Conservation (phyloP, 2,888 invertebrate species). For the Drosophila pullipes region DNA sequence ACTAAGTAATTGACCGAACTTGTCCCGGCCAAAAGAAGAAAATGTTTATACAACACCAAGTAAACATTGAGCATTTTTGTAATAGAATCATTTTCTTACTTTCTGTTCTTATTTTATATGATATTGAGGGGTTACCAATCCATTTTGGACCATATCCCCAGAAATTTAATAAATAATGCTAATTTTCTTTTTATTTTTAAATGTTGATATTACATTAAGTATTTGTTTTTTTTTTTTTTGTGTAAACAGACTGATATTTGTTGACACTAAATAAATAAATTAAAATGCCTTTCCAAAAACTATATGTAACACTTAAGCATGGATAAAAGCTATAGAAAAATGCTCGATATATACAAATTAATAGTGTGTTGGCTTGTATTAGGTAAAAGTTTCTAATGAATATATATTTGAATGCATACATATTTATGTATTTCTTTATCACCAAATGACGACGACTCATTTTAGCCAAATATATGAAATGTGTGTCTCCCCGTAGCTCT, state of each 20-base stretch:
- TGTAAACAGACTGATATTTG: not conserved
- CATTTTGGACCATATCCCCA: too few relatives aligned
- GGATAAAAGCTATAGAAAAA: not conserved
- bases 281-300: not conserved
- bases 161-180: too few relatives aligned
- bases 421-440: slow-evolving; percentile 29
- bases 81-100: not conserved
- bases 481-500: not conserved
- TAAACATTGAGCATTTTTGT: not conserved
- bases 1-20: slow-evolving; percentile 51
- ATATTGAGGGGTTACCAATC: not conserved
- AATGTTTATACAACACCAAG: not conserved
- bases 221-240: not conserved
- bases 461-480: not conserved
- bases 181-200: not conserved
- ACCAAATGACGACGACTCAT: slow-evolving; percentile 28
- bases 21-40: slow-evolving; percentile 25
- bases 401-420: slow-evolving; percentile 12
- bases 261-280: not conserved
- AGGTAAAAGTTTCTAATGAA: slow-evolving; percentile 23
- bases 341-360: not conserved
- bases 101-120: not conserved
- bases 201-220: too few relatives aligned
- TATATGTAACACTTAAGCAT: not conserved
- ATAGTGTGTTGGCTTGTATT: not conserved